Evolutionary conservation across 2,113 vertebrate species (phyloP).

Genomic region (Oncorhynchus clarkii): DNA sequence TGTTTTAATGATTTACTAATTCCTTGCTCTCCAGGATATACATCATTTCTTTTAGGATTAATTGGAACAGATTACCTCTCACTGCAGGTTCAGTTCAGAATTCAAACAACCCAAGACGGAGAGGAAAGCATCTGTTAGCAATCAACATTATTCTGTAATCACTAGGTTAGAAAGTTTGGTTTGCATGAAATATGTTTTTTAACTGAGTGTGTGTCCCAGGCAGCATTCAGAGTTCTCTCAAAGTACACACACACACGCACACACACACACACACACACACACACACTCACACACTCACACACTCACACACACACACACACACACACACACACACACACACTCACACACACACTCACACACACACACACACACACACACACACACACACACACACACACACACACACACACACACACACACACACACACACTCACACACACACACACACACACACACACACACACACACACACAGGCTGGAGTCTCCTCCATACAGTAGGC

Average conservation of each 20-base stretch:
- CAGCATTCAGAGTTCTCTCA: slow-evolving; percentile 54
- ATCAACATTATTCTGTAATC: background rate
- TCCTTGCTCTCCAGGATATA: slow-evolving; percentile 58
- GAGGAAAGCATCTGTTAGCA: too few species aligned
- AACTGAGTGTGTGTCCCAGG: slow-evolving; percentile 18
- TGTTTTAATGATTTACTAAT: slow-evolving; percentile 59
- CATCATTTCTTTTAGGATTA: slow-evolving; percentile 69
- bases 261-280: slow-evolving; percentile 18
- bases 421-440: slow-evolving; percentile 4
- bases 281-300: slow-evolving; percentile 33
- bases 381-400: slow-evolving; percentile 32
- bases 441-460: slow-evolving; percentile 22
- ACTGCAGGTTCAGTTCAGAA: slow-evolving; percentile 15
- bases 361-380: slow-evolving; percentile 17
- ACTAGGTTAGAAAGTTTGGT: background rate
- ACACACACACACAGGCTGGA: slow-evolving; percentile 50
- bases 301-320: slow-evolving; percentile 23
- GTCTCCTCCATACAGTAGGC: slow-evolving; percentile 58
- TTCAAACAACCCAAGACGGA: slow-evolving; percentile 33
- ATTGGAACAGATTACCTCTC: slow-evolving; percentile 62
- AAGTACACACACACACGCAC: slow-evolving; percentile 41
- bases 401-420: slow-evolving; percentile 42
- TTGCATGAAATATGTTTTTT: slow-evolving; percentile 3
- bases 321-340: slow-evolving; percentile 38
- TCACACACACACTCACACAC: slow-evolving; percentile 39